Base-by-base conservation (phyloP, 2,888 invertebrate species). In the Drosophila silvestris region DNA sequence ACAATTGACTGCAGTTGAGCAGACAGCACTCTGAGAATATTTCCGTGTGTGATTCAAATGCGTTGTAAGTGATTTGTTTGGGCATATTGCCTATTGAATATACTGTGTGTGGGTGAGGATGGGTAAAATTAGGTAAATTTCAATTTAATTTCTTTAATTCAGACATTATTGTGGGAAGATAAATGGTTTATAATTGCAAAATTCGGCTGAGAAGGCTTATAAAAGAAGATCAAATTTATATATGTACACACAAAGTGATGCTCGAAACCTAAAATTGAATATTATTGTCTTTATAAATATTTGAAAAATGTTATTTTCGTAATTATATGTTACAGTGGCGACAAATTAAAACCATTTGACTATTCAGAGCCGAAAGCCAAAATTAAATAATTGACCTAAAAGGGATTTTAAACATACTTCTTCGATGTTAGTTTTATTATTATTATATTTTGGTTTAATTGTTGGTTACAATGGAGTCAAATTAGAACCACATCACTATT, bases 11-110 rank as follows among this genome's bases (percentile, higher is more conserved):
- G 59, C 69, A 71, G 74, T 22, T 53, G 47, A 52, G 66, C 62
- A 58, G 30, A 59, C 37, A 47, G 28, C 57, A 53, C 61, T 33
- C 41, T 68, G 60, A 77, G 63, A 68, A 79, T 82, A 86, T 86
- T 86, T 86, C 77, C 89, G 77, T 61, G 53, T 71, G 73, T 58
- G 33, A 74, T 63, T 73, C 57, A 60, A 70, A 79, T 79, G 66
- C 66, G 66, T 70, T 74, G 65, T 52, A 72, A 78, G 51, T 68
- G 51, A 80, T 80, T 80, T 80, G 70, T 64, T 78, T 70, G 77
- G 77, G 81, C 66, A 66, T 66, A 66, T 70, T 51, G 75, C 32
- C 22, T 63, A 57, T 52, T 52, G 30, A 3, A 52, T 30, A 47
- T 56, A 28, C 56, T 51, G 14, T 39, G 30, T 32, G 30, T 32